Conservation (phyloP, 1,140 invertebrate genomes). For the Bombus superbus region DNA sequence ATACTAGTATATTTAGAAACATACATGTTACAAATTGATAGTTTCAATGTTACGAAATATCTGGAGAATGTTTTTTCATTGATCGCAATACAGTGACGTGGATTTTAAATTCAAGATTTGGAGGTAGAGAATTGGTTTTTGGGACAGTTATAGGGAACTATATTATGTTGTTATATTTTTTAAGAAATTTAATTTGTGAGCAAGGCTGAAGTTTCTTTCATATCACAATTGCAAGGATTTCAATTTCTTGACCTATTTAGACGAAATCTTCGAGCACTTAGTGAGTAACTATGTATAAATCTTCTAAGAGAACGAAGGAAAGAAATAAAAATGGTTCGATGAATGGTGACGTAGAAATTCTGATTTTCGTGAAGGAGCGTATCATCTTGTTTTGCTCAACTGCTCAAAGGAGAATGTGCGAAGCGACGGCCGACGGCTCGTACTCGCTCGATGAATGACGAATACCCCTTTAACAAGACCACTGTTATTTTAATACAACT, state of each 20-base stretch:
- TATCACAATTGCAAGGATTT: background rate
- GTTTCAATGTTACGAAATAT: background rate
- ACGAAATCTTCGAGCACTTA: background rate
- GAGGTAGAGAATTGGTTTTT: background rate
- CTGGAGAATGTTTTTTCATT: no score
- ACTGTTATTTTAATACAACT: slow-evolving; percentile 64
- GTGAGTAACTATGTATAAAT: background rate
- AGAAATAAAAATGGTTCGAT: background rate
- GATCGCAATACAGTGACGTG: background rate
- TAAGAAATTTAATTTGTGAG: background rate
- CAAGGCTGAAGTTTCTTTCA: background rate
- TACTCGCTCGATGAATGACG: slow-evolving; percentile 76
- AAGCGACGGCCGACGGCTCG: slow-evolving; percentile 79
- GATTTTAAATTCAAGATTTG: background rate
- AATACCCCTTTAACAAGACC: slow-evolving; percentile 36
- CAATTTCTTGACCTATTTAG: background rate
- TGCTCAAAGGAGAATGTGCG: slow-evolving; percentile 60
- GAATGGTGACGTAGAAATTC: background rate
- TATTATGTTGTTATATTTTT: background rate
- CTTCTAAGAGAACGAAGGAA: background rate
- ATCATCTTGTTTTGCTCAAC: slow-evolving; percentile 20
- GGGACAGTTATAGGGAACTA: background rate
- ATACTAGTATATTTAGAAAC: no score
- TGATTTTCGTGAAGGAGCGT: slow-evolving; percentile 47
- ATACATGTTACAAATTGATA: no score